These are phyloP conservation scores for Gadopsis bispinosus DNA, from an alignment of 2,797 vertebrate genomes.

Conservation along the genomic window DNA sequence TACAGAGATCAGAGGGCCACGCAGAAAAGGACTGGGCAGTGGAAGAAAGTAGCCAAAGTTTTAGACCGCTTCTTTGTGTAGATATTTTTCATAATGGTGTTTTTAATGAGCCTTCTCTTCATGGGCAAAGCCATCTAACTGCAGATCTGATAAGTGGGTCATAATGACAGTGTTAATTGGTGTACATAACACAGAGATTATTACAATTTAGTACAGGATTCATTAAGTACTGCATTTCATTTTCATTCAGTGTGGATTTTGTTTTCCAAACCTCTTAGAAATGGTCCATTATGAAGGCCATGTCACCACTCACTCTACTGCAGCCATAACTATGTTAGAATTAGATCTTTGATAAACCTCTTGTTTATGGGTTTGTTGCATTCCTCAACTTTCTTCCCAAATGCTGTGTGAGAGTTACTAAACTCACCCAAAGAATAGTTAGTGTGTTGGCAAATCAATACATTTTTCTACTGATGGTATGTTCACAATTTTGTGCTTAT, in stretches of 20 bases:
- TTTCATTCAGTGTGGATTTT: not conserved
- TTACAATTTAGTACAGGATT: not conserved
- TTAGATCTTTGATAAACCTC: slow-evolving; percentile 1
- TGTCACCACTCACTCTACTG: not conserved
- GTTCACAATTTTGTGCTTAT: slow-evolving; percentile 20
- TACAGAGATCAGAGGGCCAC: slow-evolving; percentile 88
- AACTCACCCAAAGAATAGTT: not conserved
- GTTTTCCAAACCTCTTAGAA: not conserved
- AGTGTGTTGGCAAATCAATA: slow-evolving; percentile 10
- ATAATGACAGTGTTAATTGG: not conserved
- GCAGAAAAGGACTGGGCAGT: slow-evolving; percentile 88
- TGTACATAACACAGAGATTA: slow-evolving; percentile 1
- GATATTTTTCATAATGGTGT: slow-evolving; percentile 94
- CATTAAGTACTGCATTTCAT: not conserved
- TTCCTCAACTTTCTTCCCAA: not conserved
- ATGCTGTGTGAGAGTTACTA: slow-evolving; percentile 11
- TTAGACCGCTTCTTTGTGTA: slow-evolving; percentile 95
- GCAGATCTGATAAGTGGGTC: not conserved
- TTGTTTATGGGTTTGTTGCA: slow-evolving; percentile 5
- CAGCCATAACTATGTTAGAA: not conserved
- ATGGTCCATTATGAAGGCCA: not conserved
- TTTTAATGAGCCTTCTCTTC: slow-evolving; percentile 91
- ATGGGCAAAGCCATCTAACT: slow-evolving; percentile 88
- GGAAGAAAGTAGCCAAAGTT: slow-evolving; percentile 94
- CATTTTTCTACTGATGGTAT: not conserved